phyloP scores from a whole-genome alignment of 2,113 vertebrate species.

The Phyllostomus discolor region DNA sequence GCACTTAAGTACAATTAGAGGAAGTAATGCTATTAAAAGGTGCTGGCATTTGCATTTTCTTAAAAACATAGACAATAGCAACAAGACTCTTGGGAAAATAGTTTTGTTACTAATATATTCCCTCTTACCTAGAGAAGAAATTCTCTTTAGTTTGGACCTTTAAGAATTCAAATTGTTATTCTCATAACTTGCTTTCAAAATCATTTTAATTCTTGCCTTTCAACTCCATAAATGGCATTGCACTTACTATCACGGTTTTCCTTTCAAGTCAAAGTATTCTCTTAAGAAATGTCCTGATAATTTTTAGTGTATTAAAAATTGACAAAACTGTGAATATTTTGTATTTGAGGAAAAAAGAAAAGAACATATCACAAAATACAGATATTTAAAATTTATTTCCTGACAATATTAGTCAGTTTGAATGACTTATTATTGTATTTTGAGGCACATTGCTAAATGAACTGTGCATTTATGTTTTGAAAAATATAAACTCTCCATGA shows the following conservation, averaged over 20 bases:
- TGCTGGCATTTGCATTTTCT: not conserved
- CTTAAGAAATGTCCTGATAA: not conserved
- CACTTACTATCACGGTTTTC: not conserved
- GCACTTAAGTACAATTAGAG: not conserved
- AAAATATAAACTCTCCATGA: slow-evolving; percentile 13
- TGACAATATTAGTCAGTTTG: slow-evolving; percentile 47
- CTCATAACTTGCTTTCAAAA: not conserved
- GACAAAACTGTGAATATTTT: slow-evolving; percentile 3
- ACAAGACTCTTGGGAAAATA: not conserved
- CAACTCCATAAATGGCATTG: not conserved
- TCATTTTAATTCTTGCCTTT: not conserved
- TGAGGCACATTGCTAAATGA: slow-evolving; percentile 46
- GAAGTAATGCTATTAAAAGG: not conserved
- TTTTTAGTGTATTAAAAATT: slow-evolving; percentile 13
- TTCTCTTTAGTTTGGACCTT: not conserved
- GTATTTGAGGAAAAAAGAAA: not conserved
- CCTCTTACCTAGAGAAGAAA: not conserved
- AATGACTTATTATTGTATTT: slow-evolving; percentile 48
- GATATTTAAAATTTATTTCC: slow-evolving; percentile 13
- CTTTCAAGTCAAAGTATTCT: not conserved
- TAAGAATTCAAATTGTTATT: not conserved
- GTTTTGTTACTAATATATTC: not conserved
- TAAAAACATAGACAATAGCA: not conserved
- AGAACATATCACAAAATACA: not conserved
- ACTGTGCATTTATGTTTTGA: slow-evolving; percentile 42